phyloP scores from a whole-genome alignment of 1,140 invertebrate species.

The Calephelis nemesis region DNA sequence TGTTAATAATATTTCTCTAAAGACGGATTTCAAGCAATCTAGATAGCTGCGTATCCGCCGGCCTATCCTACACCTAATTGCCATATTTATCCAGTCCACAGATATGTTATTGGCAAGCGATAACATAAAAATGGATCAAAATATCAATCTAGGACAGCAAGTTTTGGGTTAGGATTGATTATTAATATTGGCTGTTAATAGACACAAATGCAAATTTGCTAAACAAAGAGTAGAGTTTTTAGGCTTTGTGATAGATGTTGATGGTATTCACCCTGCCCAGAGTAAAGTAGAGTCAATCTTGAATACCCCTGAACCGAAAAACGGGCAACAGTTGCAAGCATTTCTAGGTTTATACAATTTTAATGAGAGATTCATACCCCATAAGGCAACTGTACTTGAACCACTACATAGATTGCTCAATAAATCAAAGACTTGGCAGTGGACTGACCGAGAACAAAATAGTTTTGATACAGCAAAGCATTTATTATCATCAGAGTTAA shows the following conservation, averaged over 20 bases:
- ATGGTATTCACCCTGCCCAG: constrained; percentile 42
- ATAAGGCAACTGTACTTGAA: constrained; percentile 39
- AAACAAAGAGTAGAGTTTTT: constrained; percentile 41
- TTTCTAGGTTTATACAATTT: constrained; percentile 66
- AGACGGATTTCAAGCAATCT: no score
- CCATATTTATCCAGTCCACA: no score
- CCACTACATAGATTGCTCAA: constrained; percentile 30
- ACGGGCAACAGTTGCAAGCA: constrained; percentile 48
- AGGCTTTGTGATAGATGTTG: constrained; percentile 44
- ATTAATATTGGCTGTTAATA: no score
- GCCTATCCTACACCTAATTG: no score
- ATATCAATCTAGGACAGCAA: no score
- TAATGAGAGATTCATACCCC: constrained; percentile 51
- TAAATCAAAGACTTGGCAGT: constrained; percentile 37
- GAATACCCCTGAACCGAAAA: constrained; percentile 53
- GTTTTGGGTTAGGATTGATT: no score
- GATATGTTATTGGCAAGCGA: no score
- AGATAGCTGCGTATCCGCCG: no score
- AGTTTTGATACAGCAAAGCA: constrained; percentile 47
- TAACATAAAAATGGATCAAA: no score
- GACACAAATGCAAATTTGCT: constrained; percentile 45
- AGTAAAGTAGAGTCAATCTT: constrained; percentile 54
- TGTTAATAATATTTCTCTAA: no score
- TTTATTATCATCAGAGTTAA: constrained; percentile 44
- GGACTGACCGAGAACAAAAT: constrained; percentile 39